Percentiles rank a stretch among this genome's conserved stretches.
These are phyloP conservation scores for Lasius platythorax DNA, from an alignment of 2,888 invertebrate species.

Conservation along the genomic window DNA sequence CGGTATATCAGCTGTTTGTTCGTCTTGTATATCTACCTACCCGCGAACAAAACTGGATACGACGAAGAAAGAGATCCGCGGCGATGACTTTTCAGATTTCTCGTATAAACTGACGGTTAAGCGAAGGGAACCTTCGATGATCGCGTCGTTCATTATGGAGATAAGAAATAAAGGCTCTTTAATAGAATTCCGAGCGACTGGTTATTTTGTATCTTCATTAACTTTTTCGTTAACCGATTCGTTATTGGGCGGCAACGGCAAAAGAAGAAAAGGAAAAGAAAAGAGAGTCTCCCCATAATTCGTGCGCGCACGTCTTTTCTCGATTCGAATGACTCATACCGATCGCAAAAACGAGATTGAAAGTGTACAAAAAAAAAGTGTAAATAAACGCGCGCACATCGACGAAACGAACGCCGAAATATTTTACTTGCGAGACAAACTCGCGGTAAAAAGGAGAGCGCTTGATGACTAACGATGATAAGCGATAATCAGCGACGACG, in stretches of 20 bases:
- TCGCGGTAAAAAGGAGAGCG: constrained; percentile 14
- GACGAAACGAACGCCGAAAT: constrained; percentile 27
- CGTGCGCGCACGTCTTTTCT: constrained; percentile 33
- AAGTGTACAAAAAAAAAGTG: constrained; percentile 28
- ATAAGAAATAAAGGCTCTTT: constrained; percentile 67
- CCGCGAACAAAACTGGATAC: constrained; percentile 9
- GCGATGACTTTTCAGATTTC: constrained; percentile 74
- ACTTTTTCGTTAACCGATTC: constrained; percentile 55
- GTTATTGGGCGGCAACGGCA: constrained; percentile 39
- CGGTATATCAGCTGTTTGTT: constrained; percentile 61
- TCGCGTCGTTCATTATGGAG: constrained; percentile 71
- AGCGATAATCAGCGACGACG: constrained; percentile 36
- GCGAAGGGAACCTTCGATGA: constrained; percentile 57
- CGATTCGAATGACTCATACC: constrained; percentile 52
- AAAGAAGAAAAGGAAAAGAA: neutral
- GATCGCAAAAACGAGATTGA: constrained; percentile 48
- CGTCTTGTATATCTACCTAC: constrained; percentile 29
- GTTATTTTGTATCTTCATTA: constrained; percentile 61
- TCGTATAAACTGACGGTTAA: constrained; percentile 59
- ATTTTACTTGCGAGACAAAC: constrained; percentile 35
- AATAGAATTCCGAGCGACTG: constrained; percentile 69
- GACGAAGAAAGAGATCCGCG: constrained; percentile 50
- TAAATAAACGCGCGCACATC: neutral
- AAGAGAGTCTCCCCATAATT: constrained; percentile 8
- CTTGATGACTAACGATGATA: constrained; percentile 39